Base-by-base conservation (phyloP, 2,797 vertebrate species). In the Ptychadena robeensis region DNA sequence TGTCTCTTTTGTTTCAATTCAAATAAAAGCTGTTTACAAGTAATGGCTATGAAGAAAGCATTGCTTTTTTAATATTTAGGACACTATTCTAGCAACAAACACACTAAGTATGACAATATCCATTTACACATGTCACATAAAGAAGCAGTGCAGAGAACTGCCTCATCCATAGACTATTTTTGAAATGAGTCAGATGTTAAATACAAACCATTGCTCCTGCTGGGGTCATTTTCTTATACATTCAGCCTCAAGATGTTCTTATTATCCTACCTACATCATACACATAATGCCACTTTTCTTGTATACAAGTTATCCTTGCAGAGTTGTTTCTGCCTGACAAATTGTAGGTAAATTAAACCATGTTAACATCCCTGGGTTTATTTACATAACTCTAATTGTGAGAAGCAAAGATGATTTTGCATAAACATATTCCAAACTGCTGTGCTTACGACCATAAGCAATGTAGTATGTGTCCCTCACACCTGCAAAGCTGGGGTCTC, bases 341-440 rank as follows among this genome's bases (percentile, higher is more conserved):
- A 80, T 84, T 67, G 69, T 70, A 25, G 30, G 25, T 71, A 28
- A 28, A 70, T 30, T 44, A 35, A 70, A 85, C 30, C 66, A 48
- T 75, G 48, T 30, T 73, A 75, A 38, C 65, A 64, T 59, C 22
- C 14, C 12, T 15, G n/a, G 12, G 74, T 70, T 79, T 80, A 57
- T 80, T 80, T 80, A 75, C 65, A 80, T 68, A 57, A 80, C 40
- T 18, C 63, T 35, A 40, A 77, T 35, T 80, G 65, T 68, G 44
- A 12, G 44, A 59, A 70, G 32, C 15, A 9, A 34, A 37, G 28
- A 57, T 80, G 34, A 84, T 70, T 64, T 73, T 37, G 35, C 57
- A 63, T 37, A 80, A 73, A 53, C 78, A 70, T 37, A n/a, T 18
- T 71, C 31, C 37, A 48, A 35, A 76, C 65, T 44, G 82, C 65